These are phyloP conservation scores for Typhlichthys eigenmanni DNA, from an alignment of 2,797 vertebrate species.

Conservation along the genomic window DNA sequence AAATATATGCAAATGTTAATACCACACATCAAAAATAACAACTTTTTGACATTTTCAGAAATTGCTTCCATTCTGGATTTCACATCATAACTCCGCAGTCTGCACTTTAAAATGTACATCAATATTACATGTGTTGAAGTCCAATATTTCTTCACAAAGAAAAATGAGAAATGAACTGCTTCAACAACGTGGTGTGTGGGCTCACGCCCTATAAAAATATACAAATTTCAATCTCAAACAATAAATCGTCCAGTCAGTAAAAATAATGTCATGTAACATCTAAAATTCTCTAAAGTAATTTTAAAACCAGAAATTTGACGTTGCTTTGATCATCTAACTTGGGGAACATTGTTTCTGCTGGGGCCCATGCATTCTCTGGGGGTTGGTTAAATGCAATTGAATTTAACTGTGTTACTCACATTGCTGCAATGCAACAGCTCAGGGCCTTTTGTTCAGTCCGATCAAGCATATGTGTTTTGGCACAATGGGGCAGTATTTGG, in stretches of 20 bases:
- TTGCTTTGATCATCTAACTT: constrained; percentile 3
- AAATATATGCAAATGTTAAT: constrained; percentile 44
- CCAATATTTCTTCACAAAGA: constrained; percentile 40
- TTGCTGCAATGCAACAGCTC: constrained; percentile 64
- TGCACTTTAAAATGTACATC: constrained; percentile 38
- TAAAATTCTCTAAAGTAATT: no score
- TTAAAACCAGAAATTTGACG: no score
- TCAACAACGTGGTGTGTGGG: constrained; percentile 3
- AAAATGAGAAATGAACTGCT: constrained; percentile 51
- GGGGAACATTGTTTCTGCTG: neutral
- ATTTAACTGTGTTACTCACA: constrained; percentile 62
- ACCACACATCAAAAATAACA: constrained; percentile 26
- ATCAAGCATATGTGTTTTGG: constrained; percentile 66
- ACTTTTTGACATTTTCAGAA: constrained; percentile 53
- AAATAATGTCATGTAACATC: no score
- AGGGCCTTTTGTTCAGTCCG: constrained; percentile 62
- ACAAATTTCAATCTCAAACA: no score
- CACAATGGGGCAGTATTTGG: constrained; percentile 63
- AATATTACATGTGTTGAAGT: constrained; percentile 41
- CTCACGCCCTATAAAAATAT: no score
- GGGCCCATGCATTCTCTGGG: neutral
- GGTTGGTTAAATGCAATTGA: constrained; percentile 31
- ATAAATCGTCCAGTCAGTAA: no score
- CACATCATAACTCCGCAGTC: constrained; percentile 28
- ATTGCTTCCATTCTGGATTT: constrained; percentile 55